A percentile compares a stretch with the other conserved stretches of the same genome.
Evolutionary conservation across 2,113 vertebrate species (phyloP).

Genomic region (Odobenus rosmarus): DNA sequence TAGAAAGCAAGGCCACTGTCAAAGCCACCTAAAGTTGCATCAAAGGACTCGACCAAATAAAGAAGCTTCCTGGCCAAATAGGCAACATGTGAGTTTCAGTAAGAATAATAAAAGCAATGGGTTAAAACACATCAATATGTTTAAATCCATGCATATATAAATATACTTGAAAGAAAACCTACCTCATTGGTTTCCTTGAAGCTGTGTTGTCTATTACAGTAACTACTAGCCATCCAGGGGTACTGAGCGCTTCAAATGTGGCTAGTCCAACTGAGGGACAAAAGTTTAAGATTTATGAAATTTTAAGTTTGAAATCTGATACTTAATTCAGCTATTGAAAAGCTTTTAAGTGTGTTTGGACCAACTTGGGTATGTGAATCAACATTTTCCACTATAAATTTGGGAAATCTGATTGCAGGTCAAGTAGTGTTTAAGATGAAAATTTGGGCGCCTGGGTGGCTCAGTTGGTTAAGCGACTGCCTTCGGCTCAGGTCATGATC

Average conservation of each 20-base stretch:
- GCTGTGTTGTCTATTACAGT: not conserved
- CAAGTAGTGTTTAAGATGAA: too few relatives aligned
- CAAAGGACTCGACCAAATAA: not conserved
- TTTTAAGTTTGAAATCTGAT: not conserved
- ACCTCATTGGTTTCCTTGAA: not conserved
- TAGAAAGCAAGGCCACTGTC: not conserved
- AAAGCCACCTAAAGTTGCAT: not conserved
- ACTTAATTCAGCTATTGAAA: not conserved
- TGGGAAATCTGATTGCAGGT: too few relatives aligned
- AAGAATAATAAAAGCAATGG: not conserved
- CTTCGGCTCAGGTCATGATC: too few relatives aligned
- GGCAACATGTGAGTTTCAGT: not conserved
- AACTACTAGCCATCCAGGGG: accelerated
- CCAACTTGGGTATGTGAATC: not conserved
- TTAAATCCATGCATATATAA: not conserved
- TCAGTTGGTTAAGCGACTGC: too few relatives aligned
- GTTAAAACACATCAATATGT: not conserved
- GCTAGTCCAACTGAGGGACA: not conserved
- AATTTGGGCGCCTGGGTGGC: too few relatives aligned
- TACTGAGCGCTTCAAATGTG: not conserved
- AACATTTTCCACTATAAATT: not conserved
- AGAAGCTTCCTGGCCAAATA: not conserved
- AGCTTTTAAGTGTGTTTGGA: not conserved
- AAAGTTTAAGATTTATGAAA: not conserved
- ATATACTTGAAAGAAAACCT: not conserved